Conservation (phyloP, 2,113 vertebrate species). For the Choloepus hoffmanni region DNA sequence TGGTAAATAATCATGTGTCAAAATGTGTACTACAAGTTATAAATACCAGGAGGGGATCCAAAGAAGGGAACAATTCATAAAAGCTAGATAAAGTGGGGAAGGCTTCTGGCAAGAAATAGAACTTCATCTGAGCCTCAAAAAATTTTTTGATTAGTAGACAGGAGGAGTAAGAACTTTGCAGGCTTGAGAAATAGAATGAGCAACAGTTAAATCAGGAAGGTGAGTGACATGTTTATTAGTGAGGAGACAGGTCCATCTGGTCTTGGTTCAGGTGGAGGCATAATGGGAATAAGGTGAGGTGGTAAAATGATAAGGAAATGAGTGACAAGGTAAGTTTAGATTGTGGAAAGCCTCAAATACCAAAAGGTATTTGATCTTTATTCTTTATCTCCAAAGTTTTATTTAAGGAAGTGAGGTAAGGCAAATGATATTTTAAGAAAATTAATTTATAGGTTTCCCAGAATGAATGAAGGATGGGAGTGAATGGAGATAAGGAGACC, state of each 20-base stretch:
- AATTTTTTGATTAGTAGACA: neutral
- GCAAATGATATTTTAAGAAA: neutral
- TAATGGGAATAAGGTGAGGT: neutral
- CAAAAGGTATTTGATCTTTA: neutral
- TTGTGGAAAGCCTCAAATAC: neutral
- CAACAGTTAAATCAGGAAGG: neutral
- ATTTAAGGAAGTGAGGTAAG: neutral
- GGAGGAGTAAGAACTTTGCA: neutral
- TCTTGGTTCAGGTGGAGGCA: neutral
- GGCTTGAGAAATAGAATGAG: neutral
- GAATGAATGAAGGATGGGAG: neutral
- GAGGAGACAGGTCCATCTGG: neutral
- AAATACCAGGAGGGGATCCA: neutral
- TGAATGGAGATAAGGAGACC: neutral
- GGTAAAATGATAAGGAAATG: neutral
- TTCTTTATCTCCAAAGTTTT: neutral
- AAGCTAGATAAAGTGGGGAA: neutral
- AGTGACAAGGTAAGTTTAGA: neutral
- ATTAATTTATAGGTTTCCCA: neutral
- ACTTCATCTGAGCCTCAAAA: neutral
- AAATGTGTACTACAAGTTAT: neutral
- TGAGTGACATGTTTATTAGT: neutral
- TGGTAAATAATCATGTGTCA: neutral
- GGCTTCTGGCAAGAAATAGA: neutral
- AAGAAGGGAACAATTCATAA: neutral